A percentile compares a stretch with the other conserved stretches of the same genome.
Conservation (phyloP, 1,140 invertebrate genomes). For the Drosophila azteca region DNA sequence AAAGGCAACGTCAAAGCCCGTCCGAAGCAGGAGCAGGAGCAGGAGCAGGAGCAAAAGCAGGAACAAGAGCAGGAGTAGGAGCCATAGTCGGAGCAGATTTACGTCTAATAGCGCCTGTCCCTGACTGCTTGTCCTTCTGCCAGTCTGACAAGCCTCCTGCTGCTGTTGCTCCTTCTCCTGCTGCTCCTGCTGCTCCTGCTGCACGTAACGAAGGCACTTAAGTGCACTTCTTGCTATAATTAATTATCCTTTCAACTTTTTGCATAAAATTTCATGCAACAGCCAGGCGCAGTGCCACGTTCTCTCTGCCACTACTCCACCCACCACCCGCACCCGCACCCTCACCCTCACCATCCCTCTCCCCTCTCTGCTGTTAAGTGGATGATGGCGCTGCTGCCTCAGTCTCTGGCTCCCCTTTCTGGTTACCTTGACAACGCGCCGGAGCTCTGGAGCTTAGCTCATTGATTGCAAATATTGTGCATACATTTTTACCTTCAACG, state of each 20-base stretch:
- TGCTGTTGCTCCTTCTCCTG: neutral
- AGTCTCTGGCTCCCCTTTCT: neutral
- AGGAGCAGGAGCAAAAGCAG: constrained; percentile 8
- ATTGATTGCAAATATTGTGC: constrained; percentile 59
- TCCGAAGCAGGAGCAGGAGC: constrained; percentile 44
- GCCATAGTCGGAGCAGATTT: constrained; percentile 49
- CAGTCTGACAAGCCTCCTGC: constrained; percentile 20
- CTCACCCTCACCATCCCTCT: neutral
- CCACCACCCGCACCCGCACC: neutral
- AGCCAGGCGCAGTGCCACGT: constrained; percentile 46
- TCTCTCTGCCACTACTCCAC: constrained; percentile 34
- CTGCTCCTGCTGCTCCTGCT: constrained; percentile 39
- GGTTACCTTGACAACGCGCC: constrained; percentile 44
- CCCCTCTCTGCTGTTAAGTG: neutral
- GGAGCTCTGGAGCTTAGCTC: constrained; percentile 33
- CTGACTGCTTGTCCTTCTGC: constrained; percentile 34
- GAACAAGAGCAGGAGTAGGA: constrained; percentile 9
- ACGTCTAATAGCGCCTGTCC: constrained; percentile 66
- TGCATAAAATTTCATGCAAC: constrained; percentile 81
- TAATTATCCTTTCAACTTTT: constrained; percentile 83
- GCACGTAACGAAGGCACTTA: constrained; percentile 81
- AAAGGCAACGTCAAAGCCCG: constrained; percentile 76
- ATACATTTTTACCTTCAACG: constrained; percentile 57
- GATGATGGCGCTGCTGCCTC: too few species aligned
- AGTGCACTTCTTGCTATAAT: constrained; percentile 82